Evolutionary conservation across 2,113 vertebrate genomes (phyloP), one percentile per base, ranked within the genome.

Genomic region (Anas platyrhynchos): DNA sequence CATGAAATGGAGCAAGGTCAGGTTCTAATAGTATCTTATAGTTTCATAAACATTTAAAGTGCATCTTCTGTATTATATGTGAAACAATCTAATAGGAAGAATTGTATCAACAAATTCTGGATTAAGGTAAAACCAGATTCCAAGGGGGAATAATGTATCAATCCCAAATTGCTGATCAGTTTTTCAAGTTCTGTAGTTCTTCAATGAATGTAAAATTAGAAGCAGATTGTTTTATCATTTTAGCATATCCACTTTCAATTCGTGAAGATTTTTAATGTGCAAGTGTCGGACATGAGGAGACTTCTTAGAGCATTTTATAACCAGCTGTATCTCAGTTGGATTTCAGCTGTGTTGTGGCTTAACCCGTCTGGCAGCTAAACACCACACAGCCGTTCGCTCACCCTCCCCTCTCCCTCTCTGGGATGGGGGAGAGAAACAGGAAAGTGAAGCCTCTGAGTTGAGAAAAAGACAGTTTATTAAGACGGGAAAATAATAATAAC

Each of bases 101-200:
- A 4, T 44, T 2, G 0, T 36, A 18, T 38, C 32, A 65, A 15
- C 2, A 63, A 63, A 4, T 52, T 11, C 2, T 7, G 4, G 5
- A 3, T 50, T 16, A 2, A 46, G 18, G 13, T 21, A 56, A 79
- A 90, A 36, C 1, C 2, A 2, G 9, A 34, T 34, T 73, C 20
- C 18, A 32, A 65, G 61, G 18, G 50, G 4, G 6, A 63, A 50
- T 32, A 63, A 50, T 32, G 17, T 13, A 41, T 3, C 6, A 41
- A 43, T 3, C 4, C 8, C 2, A 43, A 7, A 1, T 0, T 22
- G 72, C 9, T 59, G 4, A 36, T n/a, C 16, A 20, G 1, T 9
- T 50, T 31, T 63, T 82, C 9, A 44, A 36, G 8, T 20, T 66
- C 11, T 67, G 2, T 20, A 50, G 4, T 4, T 66, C 9, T 87